Conservation (phyloP, 92 coral and sea anemone species). For the Parazoanthus darwini region DNA sequence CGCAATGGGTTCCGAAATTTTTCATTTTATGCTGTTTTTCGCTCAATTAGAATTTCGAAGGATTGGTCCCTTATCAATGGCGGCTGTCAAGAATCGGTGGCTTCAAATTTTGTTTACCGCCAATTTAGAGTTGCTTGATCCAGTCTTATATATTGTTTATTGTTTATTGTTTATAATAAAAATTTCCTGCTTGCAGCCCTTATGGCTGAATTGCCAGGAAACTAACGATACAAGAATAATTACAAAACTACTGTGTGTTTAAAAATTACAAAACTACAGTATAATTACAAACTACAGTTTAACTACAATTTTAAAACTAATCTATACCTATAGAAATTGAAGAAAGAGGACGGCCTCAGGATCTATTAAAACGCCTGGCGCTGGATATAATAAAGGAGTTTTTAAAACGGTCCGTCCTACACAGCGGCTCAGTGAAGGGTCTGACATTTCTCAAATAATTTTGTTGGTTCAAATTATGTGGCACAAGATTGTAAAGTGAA, state of each 20-base stretch:
- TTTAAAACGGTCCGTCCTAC: slow-evolving; percentile 31
- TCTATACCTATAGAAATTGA: neutral
- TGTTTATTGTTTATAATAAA: neutral
- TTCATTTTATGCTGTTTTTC: no score
- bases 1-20: no score
- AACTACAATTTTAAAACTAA: neutral
- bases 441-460: slow-evolving; percentile 5
- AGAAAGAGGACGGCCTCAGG: slow-evolving; percentile 1
- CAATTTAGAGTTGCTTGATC: no score
- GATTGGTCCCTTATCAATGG: no score
- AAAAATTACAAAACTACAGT: neutral
- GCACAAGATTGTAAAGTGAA: slow-evolving; percentile 30
- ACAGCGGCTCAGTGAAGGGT: slow-evolving; percentile 22
- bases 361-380: slow-evolving; percentile 16
- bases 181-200: slow-evolving; percentile 2
- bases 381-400: slow-evolving; percentile 36
- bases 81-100: no score
- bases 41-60: no score
- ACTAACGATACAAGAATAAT: neutral
- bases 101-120: no score
- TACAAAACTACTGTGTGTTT: no score
- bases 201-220: slow-evolving; percentile 7
- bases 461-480: slow-evolving; percentile 19
- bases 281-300: neutral
- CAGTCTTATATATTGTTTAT: no score